Conservation (phyloP, 2,888 invertebrate species). For the Synanthedon myopaeformis region DNA sequence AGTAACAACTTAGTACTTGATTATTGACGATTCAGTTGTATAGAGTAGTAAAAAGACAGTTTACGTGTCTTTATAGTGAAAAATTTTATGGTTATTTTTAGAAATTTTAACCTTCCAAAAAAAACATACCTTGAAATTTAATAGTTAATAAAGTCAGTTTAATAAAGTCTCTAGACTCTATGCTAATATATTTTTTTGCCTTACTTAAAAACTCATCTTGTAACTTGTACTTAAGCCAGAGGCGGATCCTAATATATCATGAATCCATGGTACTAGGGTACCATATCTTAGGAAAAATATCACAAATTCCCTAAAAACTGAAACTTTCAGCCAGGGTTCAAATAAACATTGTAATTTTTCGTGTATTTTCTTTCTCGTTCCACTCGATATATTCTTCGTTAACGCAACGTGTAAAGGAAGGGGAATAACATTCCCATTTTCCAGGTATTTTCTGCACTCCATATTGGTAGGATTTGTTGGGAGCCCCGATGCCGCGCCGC, state of each 20-base stretch:
- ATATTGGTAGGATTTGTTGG: slow-evolving; percentile 62
- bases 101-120: no score
- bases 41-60: not conserved
- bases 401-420: slow-evolving; percentile 16
- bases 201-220: no score
- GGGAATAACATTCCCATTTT: slow-evolving; percentile 52
- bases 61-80: no score
- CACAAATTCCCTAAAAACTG: not conserved
- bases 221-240: no score
- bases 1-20: slow-evolving; percentile 56
- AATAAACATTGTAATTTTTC: slow-evolving; percentile 1
- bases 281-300: no score
- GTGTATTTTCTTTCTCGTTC: slow-evolving; percentile 18
- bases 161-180: no score
- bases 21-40: slow-evolving; percentile 19
- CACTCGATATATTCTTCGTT: slow-evolving; percentile 23
- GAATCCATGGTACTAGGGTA: no score
- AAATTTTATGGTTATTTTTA: no score
- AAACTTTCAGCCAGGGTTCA: not conserved
- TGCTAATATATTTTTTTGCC: no score
- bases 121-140: no score
- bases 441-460: slow-evolving; percentile 63
- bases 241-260: no score
- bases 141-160: no score
- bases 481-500: slow-evolving; percentile 21